These are phyloP conservation scores for Limnephilus lunatus DNA, from an alignment of 2,888 invertebrate species.

Conservation along the genomic window DNA sequence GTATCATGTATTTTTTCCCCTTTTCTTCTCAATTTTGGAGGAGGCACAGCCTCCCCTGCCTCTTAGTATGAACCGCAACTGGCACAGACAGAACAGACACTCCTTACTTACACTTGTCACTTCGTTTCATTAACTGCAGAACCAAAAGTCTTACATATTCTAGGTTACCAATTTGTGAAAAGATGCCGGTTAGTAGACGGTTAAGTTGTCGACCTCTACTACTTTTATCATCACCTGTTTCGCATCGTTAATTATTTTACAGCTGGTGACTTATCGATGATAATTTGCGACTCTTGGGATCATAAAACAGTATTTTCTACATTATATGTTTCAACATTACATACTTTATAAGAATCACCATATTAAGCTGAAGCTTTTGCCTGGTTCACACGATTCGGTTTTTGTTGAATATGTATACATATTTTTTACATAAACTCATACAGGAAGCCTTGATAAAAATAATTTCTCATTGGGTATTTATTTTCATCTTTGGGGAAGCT, in stretches of 20 bases:
- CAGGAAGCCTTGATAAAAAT: no score
- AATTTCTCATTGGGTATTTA: no score
- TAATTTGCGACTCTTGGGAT: not conserved
- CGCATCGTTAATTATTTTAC: not conserved
- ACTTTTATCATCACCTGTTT: not conserved
- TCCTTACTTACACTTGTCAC: not conserved
- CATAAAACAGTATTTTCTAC: not conserved
- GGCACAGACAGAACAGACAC: not conserved
- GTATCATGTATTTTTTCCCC: no score
- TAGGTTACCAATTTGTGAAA: not conserved
- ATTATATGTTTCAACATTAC: not conserved
- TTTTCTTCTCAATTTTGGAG: no score
- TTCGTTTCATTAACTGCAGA: not conserved
- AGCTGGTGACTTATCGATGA: not conserved
- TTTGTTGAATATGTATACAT: not conserved
- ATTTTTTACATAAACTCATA: no score
- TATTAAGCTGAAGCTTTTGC: not conserved
- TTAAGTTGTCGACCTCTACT: not conserved
- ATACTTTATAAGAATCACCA: not conserved
- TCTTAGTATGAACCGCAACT: no score
- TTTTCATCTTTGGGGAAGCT: no score
- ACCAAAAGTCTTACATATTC: not conserved
- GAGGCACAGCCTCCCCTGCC: no score
- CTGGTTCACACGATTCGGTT: not conserved
- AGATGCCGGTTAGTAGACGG: not conserved